A percentile compares a stretch with the other conserved stretches of the same genome.
phyloP scores from a whole-genome alignment of 2,113 vertebrate genomes.

The Ptyas mucosa region DNA sequence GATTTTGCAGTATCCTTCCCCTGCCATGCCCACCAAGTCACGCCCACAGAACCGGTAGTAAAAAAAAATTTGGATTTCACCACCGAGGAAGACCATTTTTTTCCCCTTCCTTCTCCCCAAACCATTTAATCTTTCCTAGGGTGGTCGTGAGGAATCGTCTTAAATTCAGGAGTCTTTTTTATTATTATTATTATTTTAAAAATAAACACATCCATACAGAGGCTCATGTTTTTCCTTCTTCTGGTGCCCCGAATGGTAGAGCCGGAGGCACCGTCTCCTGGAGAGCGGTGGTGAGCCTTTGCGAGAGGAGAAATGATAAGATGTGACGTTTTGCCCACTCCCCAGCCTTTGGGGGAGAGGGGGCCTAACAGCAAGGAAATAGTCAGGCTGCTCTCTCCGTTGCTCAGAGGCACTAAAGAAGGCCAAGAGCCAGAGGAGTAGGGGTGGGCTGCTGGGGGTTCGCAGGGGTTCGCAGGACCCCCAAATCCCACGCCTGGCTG shows the following conservation, averaged over 20 bases:
- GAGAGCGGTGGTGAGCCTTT: background rate
- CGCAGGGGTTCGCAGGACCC: no score
- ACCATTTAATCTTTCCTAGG: no score
- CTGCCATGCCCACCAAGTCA: no score
- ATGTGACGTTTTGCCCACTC: background rate
- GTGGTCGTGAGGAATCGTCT: no score
- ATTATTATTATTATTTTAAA: background rate
- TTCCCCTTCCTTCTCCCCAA: no score
- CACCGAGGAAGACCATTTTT: no score
- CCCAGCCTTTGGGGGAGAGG: background rate
- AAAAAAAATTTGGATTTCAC: no score
- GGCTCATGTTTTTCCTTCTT: background rate
- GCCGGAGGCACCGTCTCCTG: background rate
- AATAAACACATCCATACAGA: background rate
- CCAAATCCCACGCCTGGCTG: no score
- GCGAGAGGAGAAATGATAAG: background rate
- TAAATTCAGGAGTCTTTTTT: background rate
- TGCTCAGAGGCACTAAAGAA: background rate
- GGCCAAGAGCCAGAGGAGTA: background rate
- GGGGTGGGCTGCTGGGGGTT: no score
- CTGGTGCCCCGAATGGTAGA: background rate
- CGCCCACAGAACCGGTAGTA: no score
- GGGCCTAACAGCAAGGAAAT: background rate
- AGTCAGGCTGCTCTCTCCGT: background rate
- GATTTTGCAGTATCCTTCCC: no score